Evolutionary conservation across 2,797 vertebrate species (phyloP).

Genomic region (Lophura swinhoii): DNA sequence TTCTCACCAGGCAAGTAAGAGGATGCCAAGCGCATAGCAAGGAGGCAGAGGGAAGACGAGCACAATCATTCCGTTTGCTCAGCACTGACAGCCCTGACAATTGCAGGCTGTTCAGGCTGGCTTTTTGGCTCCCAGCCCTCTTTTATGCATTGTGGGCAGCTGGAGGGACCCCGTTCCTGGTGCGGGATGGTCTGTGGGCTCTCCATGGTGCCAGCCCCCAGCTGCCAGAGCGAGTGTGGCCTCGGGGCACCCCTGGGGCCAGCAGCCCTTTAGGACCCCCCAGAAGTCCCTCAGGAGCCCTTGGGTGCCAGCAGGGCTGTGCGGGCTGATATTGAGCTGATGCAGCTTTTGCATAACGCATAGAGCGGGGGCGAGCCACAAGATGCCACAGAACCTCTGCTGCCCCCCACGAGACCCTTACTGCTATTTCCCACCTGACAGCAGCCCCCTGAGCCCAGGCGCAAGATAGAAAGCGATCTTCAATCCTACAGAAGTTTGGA

Average conservation of each 20-base stretch:
- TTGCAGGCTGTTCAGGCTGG: accelerated
- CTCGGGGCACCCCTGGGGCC: not conserved
- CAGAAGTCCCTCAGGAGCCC: not conserved
- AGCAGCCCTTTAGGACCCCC: not conserved
- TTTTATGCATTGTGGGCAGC: not conserved
- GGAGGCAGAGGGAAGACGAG: no score
- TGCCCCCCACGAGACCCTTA: not conserved
- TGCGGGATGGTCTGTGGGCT: not conserved
- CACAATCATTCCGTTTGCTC: not conserved
- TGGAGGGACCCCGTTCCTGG: accelerated
- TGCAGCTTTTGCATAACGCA: not conserved
- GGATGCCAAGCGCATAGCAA: accelerated
- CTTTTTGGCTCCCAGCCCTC: not conserved
- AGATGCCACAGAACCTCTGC: not conserved
- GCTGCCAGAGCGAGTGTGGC: accelerated
- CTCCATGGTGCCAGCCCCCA: not conserved
- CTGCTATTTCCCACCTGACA: not conserved
- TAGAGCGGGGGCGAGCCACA: not conserved
- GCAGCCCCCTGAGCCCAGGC: accelerated
- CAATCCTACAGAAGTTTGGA: not conserved
- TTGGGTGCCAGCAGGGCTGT: not conserved
- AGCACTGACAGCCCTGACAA: not conserved
- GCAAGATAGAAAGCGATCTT: accelerated
- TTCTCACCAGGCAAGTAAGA: not conserved
- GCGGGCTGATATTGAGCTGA: no score